Evolutionary conservation across 2,888 invertebrate species (phyloP), one percentile per base, ranked within the genome.

Genomic region (Eledona agricola): DNA sequence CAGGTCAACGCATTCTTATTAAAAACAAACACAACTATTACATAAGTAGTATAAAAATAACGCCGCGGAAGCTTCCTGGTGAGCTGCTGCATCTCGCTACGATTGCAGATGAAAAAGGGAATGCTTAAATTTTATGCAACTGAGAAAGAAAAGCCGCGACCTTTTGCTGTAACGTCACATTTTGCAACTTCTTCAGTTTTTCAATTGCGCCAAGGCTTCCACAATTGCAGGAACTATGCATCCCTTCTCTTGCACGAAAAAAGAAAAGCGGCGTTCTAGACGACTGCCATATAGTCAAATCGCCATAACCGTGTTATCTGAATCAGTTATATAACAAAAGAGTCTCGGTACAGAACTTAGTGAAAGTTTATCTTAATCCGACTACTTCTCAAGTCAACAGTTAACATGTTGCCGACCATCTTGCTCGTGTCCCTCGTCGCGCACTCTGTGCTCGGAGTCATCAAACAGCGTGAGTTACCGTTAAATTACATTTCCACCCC

Each of bases 381-480:
- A 57, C 46, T 58, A 51, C 38, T 22, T 35, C 40, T 57, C 46
- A 42, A 58, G 47, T 45, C 37, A n/a, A n/a, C 60, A 62, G 59
- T 61, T 52, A 65, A 66, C 66, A 66, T 70, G 69, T 59, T 61
- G 55, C 57, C 60, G 51, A 57, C 58, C 51, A 55, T 55, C 55
- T 51, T 69, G 54, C 31, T 69, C 47, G 49, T 64, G 46, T 65
- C 7, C 35, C 51, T 47, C 22, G 50, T 58, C 15, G 9, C 34
- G 17, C 60, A 63, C 9, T 46, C 62, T 28, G 65, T 42, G 29
- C 54, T 49, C 37, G 65, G 62, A 38, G 63, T 65, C 51, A 57
- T 71, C 49, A 61, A 66, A 51, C 68, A 71, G 62, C 71, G 72
- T 72, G 57, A 72, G 72, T 61, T 26, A 15, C 10, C 4, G 13